A percentile compares a stretch with the other conserved stretches of the same genome.
Evolutionary conservation across 92 coral and sea anemone genomes (phyloP).

Genomic region (Heliopora coerulea): DNA sequence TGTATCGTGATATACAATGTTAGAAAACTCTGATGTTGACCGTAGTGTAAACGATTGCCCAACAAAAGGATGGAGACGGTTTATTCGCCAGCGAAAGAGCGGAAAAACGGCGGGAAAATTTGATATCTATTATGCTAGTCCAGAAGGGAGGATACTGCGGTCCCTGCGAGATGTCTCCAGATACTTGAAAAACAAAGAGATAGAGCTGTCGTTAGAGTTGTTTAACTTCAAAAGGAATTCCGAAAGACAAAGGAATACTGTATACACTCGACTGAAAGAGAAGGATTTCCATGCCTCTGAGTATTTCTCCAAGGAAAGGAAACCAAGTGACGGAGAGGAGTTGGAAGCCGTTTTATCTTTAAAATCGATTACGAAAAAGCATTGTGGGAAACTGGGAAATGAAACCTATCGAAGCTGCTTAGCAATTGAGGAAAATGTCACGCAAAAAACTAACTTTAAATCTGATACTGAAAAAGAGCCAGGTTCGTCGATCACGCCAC

Average conservation of each 20-base stretch:
- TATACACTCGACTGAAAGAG: slow-evolving; percentile 11
- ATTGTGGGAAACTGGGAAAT: too few relatives aligned
- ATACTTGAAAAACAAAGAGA: slow-evolving; percentile 36
- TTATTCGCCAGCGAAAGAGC: slow-evolving; percentile 52
- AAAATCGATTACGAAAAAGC: too few relatives aligned
- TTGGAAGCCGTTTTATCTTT: background rate
- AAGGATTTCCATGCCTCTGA: slow-evolving; percentile 21
- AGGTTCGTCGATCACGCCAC: too few relatives aligned
- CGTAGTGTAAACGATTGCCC: slow-evolving; percentile 1
- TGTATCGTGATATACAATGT: too few relatives aligned
- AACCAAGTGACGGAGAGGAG: background rate
- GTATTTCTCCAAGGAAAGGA: slow-evolving; percentile 28
- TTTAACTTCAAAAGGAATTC: slow-evolving; percentile 30
- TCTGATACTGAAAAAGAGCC: too few relatives aligned
- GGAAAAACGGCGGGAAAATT: slow-evolving; percentile 62
- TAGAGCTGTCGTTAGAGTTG: slow-evolving; percentile 29
- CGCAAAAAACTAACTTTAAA: too few relatives aligned
- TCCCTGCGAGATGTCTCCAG: slow-evolving; percentile 58
- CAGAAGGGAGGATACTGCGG: slow-evolving; percentile 69
- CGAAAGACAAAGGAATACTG: slow-evolving; percentile 10
- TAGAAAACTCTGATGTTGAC: background rate
- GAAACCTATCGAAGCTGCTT: too few relatives aligned
- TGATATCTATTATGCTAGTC: slow-evolving; percentile 67
- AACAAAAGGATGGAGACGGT: slow-evolving; percentile 60
- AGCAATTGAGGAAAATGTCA: too few relatives aligned